Percentiles rank a stretch among this genome's conserved stretches.
phyloP scores from a whole-genome alignment of 2,113 vertebrate genomes.

The Arothron firmamentum region DNA sequence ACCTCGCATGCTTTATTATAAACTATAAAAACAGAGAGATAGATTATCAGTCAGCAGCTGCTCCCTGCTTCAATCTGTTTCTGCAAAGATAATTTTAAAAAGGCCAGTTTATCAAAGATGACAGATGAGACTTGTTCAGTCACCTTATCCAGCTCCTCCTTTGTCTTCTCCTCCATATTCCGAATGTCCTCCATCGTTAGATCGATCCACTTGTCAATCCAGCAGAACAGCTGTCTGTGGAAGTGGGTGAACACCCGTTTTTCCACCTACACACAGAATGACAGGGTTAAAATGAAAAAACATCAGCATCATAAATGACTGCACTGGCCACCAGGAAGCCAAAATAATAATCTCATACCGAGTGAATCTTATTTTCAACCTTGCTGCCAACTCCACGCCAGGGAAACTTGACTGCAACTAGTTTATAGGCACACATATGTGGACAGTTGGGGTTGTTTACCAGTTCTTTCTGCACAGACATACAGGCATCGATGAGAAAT shows the following conservation, averaged over 20 bases:
- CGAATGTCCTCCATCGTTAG: slow-evolving; percentile 97
- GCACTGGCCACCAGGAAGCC: not conserved
- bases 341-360: slow-evolving; percentile 70
- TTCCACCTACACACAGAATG: slow-evolving; percentile 80
- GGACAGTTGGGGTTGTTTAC: slow-evolving; percentile 81
- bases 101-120: not conserved
- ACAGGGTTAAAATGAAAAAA: not conserved
- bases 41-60: too few relatives aligned
- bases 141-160: slow-evolving; percentile 91
- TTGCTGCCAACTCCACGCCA: slow-evolving; percentile 64
- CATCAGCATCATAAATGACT: not conserved
- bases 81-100: not conserved
- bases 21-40: too few relatives aligned
- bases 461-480: slow-evolving; percentile 81
- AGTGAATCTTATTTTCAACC: slow-evolving; percentile 88
- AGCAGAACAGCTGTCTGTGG: slow-evolving; percentile 96
- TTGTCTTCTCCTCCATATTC: slow-evolving; percentile 91
- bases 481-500: slow-evolving; percentile 1
- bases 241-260: slow-evolving; percentile 91
- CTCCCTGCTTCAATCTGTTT: not conserved
- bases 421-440: slow-evolving; percentile 97
- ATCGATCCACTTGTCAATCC: slow-evolving; percentile 87
- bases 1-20: too few relatives aligned
- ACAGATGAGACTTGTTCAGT: not conserved
- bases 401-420: slow-evolving; percentile 89